Base-by-base conservation (phyloP, 2,888 invertebrate genomes). In the Galerucella calmariensis region DNA sequence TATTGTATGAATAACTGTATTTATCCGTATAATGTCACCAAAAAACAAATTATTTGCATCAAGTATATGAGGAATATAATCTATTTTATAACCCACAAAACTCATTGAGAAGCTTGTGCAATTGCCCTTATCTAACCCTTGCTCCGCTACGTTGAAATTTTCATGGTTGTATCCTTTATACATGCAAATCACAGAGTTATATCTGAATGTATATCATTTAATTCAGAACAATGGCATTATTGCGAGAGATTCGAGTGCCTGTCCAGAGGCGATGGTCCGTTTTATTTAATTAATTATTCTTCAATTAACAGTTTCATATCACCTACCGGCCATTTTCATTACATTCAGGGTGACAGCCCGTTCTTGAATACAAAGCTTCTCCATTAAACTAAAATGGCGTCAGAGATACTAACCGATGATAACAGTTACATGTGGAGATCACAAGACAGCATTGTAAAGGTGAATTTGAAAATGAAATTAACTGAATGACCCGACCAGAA, bases 241-340 rank as follows among this genome's bases (percentile, higher is more conserved):
- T n/a, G n/a, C 53, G 53, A 53, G 53, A 53, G 0, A 53, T n/a
- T 53, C 53, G 53, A 53, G 53, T 53, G 53, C 16, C n/a, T 53
- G 53, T 67, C 58, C 66, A 66, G 65, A 80, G 82, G 82, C 81
- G 81, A 74, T 81, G 79, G 80, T 79, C 82, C 78, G 77, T 79
- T 84, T 83, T 81, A 85, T 85, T 83, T 79, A 83, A 85, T 85
- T 84, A 85, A 85, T 85, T 85, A 85, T 82, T 82, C 83, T 84
- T 83, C 83, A 84, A 84, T 85, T 84, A 84, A 80, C 82, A 78
- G 82, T 84, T 84, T 84, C 84, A 80, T 80, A 82, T 83, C 58
- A 59, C 66, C 83, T 81, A 77, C 73, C 79, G 78, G 76, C 78
- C 76, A 77, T 78, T 74, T 79, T 79, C 78, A 73, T 78, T 79